A percentile compares a stretch with the other conserved stretches of the same genome.
Conservation (phyloP, 1,140 invertebrate species). For the Neodiprion pinetum region DNA sequence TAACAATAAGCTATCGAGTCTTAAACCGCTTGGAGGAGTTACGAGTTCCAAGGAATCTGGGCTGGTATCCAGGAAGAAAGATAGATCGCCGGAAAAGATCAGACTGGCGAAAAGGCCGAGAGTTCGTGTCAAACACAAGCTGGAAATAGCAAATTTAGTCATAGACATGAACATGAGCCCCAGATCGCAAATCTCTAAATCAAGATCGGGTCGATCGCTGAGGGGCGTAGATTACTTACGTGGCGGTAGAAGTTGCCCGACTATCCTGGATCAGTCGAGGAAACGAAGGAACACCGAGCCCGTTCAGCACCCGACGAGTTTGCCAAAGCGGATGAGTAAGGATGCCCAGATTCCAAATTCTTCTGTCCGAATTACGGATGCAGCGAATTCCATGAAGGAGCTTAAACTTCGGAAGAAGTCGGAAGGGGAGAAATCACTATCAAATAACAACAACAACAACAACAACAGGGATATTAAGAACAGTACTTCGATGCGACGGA, state of each 20-base stretch:
- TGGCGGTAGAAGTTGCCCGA: not conserved
- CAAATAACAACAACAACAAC: not conserved
- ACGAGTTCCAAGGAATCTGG: too few relatives aligned
- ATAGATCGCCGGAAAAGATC: not conserved
- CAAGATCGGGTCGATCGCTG: not conserved
- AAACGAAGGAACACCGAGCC: not conserved
- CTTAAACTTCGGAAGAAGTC: not conserved
- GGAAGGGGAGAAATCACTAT: not conserved
- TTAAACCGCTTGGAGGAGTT: too few relatives aligned
- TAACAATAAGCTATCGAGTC: too few relatives aligned
- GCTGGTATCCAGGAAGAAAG: not conserved
- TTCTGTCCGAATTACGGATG: not conserved
- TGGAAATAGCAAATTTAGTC: conserved; percentile 47
- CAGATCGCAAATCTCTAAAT: conserved; percentile 38
- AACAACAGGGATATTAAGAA: not conserved
- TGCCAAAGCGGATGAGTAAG: conserved; percentile 26
- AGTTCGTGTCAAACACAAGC: not conserved
- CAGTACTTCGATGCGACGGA: conserved; percentile 1
- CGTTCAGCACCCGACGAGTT: not conserved
- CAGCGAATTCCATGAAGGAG: not conserved
- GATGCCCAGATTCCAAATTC: conserved; percentile 15
- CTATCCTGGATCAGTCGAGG: not conserved
- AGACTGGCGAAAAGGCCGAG: not conserved
- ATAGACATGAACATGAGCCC: conserved; percentile 52
- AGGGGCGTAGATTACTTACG: not conserved